phyloP scores from a whole-genome alignment of 2,888 invertebrate species.

The Scaptomyza parva region DNA sequence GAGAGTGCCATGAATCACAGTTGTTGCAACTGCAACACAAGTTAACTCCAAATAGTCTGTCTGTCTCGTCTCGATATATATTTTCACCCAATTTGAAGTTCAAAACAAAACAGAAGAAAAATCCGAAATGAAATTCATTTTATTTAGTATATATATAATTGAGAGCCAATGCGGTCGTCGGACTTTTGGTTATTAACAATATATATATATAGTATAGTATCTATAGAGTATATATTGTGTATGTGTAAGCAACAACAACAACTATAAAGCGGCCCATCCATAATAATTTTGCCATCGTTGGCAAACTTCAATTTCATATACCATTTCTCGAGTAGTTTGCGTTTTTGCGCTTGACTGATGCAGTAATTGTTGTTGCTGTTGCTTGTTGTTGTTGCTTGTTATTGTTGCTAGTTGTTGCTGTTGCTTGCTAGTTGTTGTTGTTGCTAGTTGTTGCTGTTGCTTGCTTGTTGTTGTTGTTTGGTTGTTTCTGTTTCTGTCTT shows the following conservation, averaged over 20 bases:
- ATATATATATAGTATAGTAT: neutral
- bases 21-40: constrained; percentile 5
- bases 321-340: constrained; percentile 25
- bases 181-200: constrained; percentile 6
- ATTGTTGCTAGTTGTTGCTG: neutral
- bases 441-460: neutral
- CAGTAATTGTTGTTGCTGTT: neutral
- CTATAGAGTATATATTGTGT: no score
- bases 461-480: constrained; percentile 5
- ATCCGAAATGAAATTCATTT: constrained; percentile 10
- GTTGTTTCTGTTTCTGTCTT: constrained; percentile 15
- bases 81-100: neutral
- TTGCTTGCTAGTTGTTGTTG: neutral
- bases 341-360: constrained; percentile 23
- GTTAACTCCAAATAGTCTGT: neutral
- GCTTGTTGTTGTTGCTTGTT: neutral
- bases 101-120: neutral
- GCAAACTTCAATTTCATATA: constrained; percentile 22
- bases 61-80: constrained; percentile 1
- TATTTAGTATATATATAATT: constrained; percentile 13
- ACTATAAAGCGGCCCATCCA: constrained; percentile 5
- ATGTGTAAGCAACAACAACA: neutral
- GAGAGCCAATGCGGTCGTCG: constrained; percentile 20
- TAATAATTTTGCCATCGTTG: neutral
- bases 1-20: constrained; percentile 29